Evolutionary conservation across 2,797 vertebrate genomes (phyloP).

Genomic region (Paramormyrops hopkinsi): DNA sequence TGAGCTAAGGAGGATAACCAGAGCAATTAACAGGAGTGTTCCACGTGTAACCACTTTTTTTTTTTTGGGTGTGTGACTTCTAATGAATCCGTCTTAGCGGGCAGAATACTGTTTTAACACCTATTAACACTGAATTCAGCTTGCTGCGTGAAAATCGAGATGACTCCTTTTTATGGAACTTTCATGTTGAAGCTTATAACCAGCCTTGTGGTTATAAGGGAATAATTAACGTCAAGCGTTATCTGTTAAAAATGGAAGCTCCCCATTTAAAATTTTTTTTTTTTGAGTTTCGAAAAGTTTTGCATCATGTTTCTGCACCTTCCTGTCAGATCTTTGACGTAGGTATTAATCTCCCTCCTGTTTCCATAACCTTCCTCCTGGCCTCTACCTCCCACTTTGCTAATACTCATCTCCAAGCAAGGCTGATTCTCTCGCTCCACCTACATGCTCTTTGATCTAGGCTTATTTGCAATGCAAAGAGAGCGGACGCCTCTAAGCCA

Average conservation of each 20-base stretch:
- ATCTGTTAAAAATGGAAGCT: slow-evolving; percentile 10
- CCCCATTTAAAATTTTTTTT: neutral
- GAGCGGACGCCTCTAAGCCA: neutral
- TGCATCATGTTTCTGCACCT: neutral
- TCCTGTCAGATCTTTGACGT: neutral
- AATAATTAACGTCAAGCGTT: slow-evolving; percentile 16
- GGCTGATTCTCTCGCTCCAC: neutral
- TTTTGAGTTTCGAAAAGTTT: neutral
- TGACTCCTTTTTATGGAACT: neutral
- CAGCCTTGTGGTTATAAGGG: slow-evolving; percentile 3
- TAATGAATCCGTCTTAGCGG: neutral
- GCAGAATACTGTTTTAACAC: neutral
- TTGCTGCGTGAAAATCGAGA: neutral
- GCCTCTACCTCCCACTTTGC: neutral
- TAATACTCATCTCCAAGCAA: neutral
- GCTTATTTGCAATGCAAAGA: neutral
- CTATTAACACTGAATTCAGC: neutral
- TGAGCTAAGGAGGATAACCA: slow-evolving; percentile 51
- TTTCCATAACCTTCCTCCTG: neutral
- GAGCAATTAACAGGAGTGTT: slow-evolving; percentile 39
- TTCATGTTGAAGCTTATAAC: neutral
- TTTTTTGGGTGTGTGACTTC: slow-evolving; percentile 15
- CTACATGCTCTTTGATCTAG: neutral
- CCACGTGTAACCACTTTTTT: slow-evolving; percentile 24
- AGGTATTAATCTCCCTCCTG: neutral